phyloP scores from a whole-genome alignment of 2,888 invertebrate genomes.

The Ommatoiulus sabulosus region DNA sequence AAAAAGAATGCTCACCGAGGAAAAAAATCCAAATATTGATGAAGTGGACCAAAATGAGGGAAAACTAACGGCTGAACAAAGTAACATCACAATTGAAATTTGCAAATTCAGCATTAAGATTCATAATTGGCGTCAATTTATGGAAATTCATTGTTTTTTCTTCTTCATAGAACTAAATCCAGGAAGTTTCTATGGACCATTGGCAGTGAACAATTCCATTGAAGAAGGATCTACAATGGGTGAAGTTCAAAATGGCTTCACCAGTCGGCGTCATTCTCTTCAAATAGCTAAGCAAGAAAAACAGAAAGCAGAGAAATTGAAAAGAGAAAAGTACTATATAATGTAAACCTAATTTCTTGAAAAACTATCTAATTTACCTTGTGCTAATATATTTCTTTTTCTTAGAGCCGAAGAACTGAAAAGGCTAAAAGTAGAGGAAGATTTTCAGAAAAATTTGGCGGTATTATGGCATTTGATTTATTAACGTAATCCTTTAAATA shows the following conservation, averaged over 20 bases:
- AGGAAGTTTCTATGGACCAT: not conserved
- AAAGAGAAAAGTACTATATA: not conserved
- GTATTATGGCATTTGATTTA: not conserved
- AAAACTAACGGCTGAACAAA: not conserved
- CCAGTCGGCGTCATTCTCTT: not conserved
- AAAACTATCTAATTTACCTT: not conserved
- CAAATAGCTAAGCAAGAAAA: slow-evolving; percentile 15
- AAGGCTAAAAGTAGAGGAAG: not conserved
- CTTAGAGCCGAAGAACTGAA: not conserved
- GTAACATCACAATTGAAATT: not conserved
- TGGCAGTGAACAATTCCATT: not conserved
- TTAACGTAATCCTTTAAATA: not conserved
- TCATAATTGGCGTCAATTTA: not conserved
- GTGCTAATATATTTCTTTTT: not conserved
- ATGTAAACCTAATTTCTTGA: not conserved
- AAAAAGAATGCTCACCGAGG: not conserved
- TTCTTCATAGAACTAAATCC: not conserved
- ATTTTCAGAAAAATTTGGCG: not conserved
- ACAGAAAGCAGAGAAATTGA: not conserved
- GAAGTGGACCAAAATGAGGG: not conserved
- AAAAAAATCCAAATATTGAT: not conserved
- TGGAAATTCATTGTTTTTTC: not conserved
- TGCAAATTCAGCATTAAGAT: not conserved
- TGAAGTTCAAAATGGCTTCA: not conserved
- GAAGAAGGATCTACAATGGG: not conserved